Evolutionary conservation across 2,797 vertebrate genomes (phyloP), one percentile per base, ranked within the genome.

Genomic region (Schizopygopsis malacanthus): DNA sequence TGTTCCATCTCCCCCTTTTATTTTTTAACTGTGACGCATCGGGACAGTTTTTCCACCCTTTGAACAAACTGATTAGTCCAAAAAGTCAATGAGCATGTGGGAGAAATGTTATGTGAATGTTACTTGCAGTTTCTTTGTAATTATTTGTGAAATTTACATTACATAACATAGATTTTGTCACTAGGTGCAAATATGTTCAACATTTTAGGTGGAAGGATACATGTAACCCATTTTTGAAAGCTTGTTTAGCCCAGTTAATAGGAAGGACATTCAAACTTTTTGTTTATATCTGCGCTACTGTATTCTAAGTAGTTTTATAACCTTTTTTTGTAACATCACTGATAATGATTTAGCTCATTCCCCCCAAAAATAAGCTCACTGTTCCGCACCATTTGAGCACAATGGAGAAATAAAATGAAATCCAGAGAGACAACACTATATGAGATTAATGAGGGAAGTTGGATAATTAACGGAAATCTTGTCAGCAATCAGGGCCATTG

Each of bases 321-420:
- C 41, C 41, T 79, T 6, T 52, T 50, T 65, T 25, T 41, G 47
- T 59, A 71, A 39, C 45, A 41, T 41, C 37, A 43, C 41, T 52
- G 2, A 78, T 54, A 70, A 70, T 10, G 56, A 28, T 41, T 79
- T 67, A 45, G 3, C 37, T 59, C 37, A 7, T 41, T 69, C 4
- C 16, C 28, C 8, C 2, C 18, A 28, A 45, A 65, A 20, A 22
- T 4, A 13, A 28, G 8, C 59, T 61, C 25, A 85, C 43, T 50
- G 6, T 63, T 83, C 63, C 0, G 50, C 15, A 43, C 41, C 18
- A 72, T 78, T 54, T 25, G 5, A 79, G 8, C 73, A 47, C 45
- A 88, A 63, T 39, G 2, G 13, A 28, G 67, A n/a, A 67, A 83
- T 83, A 73, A 15, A 85, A 84, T 87, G 85, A 87, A 25, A 81